Conservation (phyloP, 2,888 invertebrate species). For the Gortyna flavago region DNA sequence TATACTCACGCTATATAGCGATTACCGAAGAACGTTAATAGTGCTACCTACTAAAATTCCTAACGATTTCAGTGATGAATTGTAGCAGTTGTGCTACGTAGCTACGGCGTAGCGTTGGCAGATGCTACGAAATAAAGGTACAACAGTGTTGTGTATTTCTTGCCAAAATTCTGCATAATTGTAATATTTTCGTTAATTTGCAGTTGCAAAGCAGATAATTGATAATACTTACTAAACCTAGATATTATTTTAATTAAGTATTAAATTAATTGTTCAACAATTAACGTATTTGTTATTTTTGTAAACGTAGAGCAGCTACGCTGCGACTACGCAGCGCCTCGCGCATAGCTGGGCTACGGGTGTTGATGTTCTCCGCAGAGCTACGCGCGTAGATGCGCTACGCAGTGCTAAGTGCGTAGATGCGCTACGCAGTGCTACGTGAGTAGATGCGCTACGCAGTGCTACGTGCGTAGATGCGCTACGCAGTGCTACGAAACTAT, state of each 20-base stretch:
- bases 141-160: slow-evolving; percentile 16
- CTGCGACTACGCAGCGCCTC: neutral
- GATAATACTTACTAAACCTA: neutral
- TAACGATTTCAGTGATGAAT: slow-evolving; percentile 52
- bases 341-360: neutral
- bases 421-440: neutral
- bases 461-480: neutral
- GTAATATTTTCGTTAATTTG: neutral
- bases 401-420: neutral
- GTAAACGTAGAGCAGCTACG: neutral
- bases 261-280: neutral
- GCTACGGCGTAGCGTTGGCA: slow-evolving; percentile 54
- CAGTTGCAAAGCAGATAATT: neutral
- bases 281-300: neutral
- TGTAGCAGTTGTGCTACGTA: slow-evolving; percentile 59
- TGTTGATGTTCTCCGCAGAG: neutral
- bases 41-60: slow-evolving; percentile 55
- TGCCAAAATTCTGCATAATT: neutral
- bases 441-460: neutral
- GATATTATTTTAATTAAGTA: neutral
- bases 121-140: slow-evolving; percentile 56
- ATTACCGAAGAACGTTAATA: slow-evolving; percentile 69
- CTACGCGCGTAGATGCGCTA: neutral
- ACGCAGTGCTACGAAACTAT: neutral
- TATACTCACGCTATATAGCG: slow-evolving; percentile 69